phyloP scores from a whole-genome alignment of 2,113 vertebrate genomes.

The Ptychochromis oligacanthus region DNA sequence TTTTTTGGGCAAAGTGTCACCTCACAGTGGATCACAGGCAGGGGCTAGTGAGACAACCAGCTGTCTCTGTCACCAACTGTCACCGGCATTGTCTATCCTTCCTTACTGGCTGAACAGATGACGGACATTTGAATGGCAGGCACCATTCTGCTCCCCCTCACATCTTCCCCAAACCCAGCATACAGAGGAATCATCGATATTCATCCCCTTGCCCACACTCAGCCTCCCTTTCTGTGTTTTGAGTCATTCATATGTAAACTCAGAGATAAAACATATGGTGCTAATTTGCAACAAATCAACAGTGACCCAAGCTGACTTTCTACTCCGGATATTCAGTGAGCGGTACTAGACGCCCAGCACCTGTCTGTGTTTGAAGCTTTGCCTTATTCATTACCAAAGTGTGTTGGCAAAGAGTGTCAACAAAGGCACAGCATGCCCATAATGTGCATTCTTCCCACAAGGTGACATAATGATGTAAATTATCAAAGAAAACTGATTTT shows the following conservation, averaged over 20 bases:
- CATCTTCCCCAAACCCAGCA: slow-evolving; percentile 9
- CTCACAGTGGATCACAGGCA: slow-evolving; percentile 60
- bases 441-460: slow-evolving; percentile 72
- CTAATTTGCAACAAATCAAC: slow-evolving; percentile 80
- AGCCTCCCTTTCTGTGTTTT: slow-evolving; percentile 57
- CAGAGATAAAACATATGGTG: slow-evolving; percentile 73
- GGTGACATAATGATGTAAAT: slow-evolving; percentile 77
- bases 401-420: slow-evolving; percentile 68
- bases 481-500: slow-evolving; percentile 75
- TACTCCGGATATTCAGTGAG: slow-evolving; percentile 62
- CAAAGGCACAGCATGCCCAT: slow-evolving; percentile 68
- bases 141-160: slow-evolving; percentile 20
- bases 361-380: slow-evolving; percentile 73
- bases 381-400: slow-evolving; percentile 75
- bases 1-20: slow-evolving; percentile 57
- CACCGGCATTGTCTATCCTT: slow-evolving; percentile 70
- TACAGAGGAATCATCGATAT: slow-evolving; percentile 68
- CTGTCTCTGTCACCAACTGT: slow-evolving; percentile 76
- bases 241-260: slow-evolving; percentile 78
- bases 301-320: slow-evolving; percentile 68
- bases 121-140: slow-evolving; percentile 74
- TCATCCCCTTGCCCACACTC: slow-evolving; percentile 52
- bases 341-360: slow-evolving; percentile 64
- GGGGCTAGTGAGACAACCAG: slow-evolving; percentile 68
- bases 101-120: slow-evolving; percentile 72